A percentile compares a stretch with the other conserved stretches of the same genome.
Conservation (phyloP, 2,797 vertebrate genomes). For the Enteromius viviparus region DNA sequence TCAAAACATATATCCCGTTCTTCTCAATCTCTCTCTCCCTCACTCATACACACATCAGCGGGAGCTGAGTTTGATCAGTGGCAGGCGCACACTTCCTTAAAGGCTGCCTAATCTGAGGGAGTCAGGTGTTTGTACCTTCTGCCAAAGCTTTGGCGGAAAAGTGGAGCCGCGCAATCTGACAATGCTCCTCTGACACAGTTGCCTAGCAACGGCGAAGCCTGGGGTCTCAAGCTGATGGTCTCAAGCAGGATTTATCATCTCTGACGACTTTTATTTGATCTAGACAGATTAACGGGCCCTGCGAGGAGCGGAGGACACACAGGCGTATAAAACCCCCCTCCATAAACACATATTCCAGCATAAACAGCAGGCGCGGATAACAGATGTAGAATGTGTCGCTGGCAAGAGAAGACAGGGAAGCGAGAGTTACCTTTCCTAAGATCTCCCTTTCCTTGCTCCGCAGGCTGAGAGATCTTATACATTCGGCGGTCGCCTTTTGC, state of each 20-base stretch:
- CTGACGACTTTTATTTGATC: slow-evolving; percentile 80
- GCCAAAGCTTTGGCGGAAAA: slow-evolving; percentile 69
- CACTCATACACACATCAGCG: slow-evolving; percentile 22
- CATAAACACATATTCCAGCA: slow-evolving; percentile 23
- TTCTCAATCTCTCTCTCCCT: slow-evolving; percentile 19
- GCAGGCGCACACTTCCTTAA: slow-evolving; percentile 42
- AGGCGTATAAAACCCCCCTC: slow-evolving; percentile 48
- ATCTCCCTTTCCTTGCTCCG: slow-evolving; percentile 9
- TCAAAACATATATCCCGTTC: slow-evolving; percentile 2
- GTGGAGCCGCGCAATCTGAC: slow-evolving; percentile 74
- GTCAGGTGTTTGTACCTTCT: slow-evolving; percentile 60
- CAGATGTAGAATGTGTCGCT: slow-evolving; percentile 29
- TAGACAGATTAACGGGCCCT: slow-evolving; percentile 81
- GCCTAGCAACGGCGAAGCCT: slow-evolving; percentile 84
- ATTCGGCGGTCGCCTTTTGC: slow-evolving; percentile 39
- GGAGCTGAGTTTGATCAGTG: slow-evolving; percentile 38
- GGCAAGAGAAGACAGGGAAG: slow-evolving; percentile 19
- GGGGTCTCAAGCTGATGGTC: slow-evolving; percentile 75
- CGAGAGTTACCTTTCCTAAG: slow-evolving; percentile 12
- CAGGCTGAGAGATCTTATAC: slow-evolving; percentile 36
- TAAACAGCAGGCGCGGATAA: slow-evolving; percentile 22
- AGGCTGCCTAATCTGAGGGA: slow-evolving; percentile 55
- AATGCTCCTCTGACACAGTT: slow-evolving; percentile 80
- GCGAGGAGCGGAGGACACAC: slow-evolving; percentile 51
- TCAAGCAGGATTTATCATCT: slow-evolving; percentile 72